Conservation (phyloP, 2,888 invertebrate genomes). For the Perithous albicinctus region DNA sequence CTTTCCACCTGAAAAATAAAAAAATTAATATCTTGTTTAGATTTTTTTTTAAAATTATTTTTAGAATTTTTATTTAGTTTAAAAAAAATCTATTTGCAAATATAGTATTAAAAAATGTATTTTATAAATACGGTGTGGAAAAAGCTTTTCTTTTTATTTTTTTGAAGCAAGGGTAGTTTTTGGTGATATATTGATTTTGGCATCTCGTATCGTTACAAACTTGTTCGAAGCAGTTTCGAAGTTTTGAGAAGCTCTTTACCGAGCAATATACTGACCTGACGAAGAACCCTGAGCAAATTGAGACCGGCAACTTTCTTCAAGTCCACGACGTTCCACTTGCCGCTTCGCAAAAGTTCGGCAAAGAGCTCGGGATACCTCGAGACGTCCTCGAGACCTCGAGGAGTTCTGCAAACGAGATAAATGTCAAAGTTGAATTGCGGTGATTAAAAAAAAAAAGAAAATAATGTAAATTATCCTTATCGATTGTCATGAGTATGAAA, state of each 20-base stretch:
- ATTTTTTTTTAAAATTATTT: neutral
- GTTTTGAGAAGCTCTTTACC: slow-evolving; percentile 4
- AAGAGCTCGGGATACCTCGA: slow-evolving; percentile 90
- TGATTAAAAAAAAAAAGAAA: neutral
- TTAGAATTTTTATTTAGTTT: no score
- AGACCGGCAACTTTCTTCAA: slow-evolving; percentile 89
- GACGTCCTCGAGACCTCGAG: slow-evolving; percentile 91
- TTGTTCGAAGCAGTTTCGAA: slow-evolving; percentile 32
- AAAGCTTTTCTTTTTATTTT: no score
- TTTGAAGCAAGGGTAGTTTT: neutral
- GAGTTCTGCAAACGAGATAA: slow-evolving; percentile 87
- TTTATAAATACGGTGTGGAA: no score
- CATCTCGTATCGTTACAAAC: slow-evolving; percentile 17
- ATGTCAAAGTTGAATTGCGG: neutral
- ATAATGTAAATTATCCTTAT: neutral
- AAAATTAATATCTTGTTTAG: neutral
- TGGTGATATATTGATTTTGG: neutral
- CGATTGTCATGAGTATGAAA: neutral
- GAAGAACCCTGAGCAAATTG: slow-evolving; percentile 88
- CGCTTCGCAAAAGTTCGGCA: slow-evolving; percentile 88
- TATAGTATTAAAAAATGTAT: no score
- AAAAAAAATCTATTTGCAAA: no score
- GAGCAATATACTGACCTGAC: slow-evolving; percentile 76
- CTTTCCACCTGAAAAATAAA: slow-evolving; percentile 84
- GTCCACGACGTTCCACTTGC: slow-evolving; percentile 88